These are phyloP conservation scores for Mormyrus hasselquistii DNA, from an alignment of 2,797 vertebrate species.

Conservation along the genomic window DNA sequence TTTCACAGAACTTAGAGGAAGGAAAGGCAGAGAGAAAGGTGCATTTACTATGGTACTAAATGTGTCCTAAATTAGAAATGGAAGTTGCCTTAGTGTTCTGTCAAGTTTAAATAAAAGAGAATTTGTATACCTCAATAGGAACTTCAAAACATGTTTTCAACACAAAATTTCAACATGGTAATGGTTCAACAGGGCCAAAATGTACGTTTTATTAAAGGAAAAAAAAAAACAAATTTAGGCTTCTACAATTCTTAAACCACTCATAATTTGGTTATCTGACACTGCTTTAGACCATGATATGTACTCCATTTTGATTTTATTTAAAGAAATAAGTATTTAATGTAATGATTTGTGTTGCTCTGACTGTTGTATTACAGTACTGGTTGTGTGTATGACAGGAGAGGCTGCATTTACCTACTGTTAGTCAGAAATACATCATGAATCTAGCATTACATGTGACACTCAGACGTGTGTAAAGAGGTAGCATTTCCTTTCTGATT, in stretches of 20 bases:
- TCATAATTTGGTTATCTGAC: not conserved
- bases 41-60: not conserved
- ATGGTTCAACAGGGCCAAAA: not conserved
- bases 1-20: not conserved
- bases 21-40: not conserved
- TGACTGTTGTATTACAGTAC: not conserved
- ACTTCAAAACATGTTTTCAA: not conserved
- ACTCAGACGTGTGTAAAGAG: constrained; percentile 52
- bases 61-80: not conserved
- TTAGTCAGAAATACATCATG: not conserved
- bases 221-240: not conserved
- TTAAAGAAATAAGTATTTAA: not conserved
- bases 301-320: not conserved
- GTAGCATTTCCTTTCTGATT: constrained; percentile 53
- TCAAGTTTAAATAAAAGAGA: not conserved
- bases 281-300: not conserved
- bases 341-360: not conserved
- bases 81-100: not conserved
- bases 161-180: not conserved
- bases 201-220: not conserved
- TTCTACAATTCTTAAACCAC: not conserved
- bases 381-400: not conserved
- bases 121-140: not conserved
- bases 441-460: constrained; percentile 40
- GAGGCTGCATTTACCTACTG: not conserved